A percentile compares a stretch with the other conserved stretches of the same genome.
Evolutionary conservation across 2,113 vertebrate species (phyloP).

Genomic region (Tamias sibiricus): DNA sequence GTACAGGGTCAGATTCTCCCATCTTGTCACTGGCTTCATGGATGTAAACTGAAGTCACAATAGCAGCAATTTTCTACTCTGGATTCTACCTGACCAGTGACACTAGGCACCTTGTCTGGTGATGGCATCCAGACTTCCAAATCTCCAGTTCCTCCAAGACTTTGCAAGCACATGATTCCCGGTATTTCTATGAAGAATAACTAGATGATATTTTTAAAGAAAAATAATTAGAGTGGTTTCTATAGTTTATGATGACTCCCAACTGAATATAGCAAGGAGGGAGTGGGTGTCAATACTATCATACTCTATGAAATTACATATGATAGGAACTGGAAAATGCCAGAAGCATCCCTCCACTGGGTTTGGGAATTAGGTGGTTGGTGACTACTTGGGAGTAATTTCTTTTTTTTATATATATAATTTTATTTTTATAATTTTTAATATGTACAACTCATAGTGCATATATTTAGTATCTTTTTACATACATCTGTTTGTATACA

Average conservation of each 20-base stretch:
- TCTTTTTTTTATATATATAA: too few species aligned
- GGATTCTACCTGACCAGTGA: neutral
- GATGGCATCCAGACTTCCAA: neutral
- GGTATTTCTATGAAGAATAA: neutral
- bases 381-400: neutral
- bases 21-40: neutral
- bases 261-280: neutral
- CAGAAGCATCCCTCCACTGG: neutral
- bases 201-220: neutral
- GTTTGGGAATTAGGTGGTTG: neutral
- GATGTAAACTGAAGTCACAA: neutral
- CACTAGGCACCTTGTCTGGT: neutral
- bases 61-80: neutral
- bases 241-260: neutral
- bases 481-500: too few species aligned
- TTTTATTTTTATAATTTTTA: too few species aligned
- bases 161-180: neutral
- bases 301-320: neutral
- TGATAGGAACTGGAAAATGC: neutral
- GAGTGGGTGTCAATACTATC: neutral
- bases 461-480: too few species aligned
- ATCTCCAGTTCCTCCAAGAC: neutral
- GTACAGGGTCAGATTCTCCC: neutral
- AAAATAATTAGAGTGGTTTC: neutral
- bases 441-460: too few species aligned